Percentiles rank a stretch among this genome's conserved stretches.
Evolutionary conservation across 2,888 invertebrate genomes (phyloP).

Genomic region (Meandrusa payeni): DNA sequence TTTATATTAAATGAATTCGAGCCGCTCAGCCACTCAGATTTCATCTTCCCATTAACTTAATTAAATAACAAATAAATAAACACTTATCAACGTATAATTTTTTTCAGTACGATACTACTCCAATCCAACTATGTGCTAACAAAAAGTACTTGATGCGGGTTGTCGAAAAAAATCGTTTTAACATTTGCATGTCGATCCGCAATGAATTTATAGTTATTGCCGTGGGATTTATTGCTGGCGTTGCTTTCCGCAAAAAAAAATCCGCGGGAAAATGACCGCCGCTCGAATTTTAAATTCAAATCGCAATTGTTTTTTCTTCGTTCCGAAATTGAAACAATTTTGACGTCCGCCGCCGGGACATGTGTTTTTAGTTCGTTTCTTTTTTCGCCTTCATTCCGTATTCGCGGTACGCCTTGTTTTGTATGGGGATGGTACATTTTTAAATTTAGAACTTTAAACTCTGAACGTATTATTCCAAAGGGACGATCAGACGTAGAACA

Average conservation of each 20-base stretch:
- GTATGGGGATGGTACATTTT: constrained; percentile 21
- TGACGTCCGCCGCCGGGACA: constrained; percentile 68
- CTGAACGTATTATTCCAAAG: too few relatives aligned
- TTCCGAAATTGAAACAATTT: constrained; percentile 76
- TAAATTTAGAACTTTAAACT: too few relatives aligned
- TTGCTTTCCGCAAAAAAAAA: constrained; percentile 65
- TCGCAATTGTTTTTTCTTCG: constrained; percentile 71
- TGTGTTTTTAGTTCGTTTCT: constrained; percentile 58
- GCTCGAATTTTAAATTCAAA: constrained; percentile 75
- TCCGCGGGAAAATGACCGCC: constrained; percentile 68
- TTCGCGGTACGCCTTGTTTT: constrained; percentile 23
- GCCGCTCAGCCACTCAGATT: too few relatives aligned
- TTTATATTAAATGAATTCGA: too few relatives aligned
- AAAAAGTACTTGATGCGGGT: constrained; percentile 57
- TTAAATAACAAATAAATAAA: too few relatives aligned
- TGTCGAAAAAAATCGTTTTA: constrained; percentile 66
- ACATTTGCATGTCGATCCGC: constrained; percentile 80
- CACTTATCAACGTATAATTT: too few relatives aligned
- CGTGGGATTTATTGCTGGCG: constrained; percentile 69
- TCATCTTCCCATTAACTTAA: too few relatives aligned
- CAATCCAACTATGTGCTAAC: constrained; percentile 39
- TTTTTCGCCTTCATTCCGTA: constrained; percentile 31
- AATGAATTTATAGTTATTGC: constrained; percentile 81
- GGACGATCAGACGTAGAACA: too few relatives aligned
- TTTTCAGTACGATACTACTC: constrained; percentile 36